These are phyloP conservation scores for Drosophila maculinotata DNA, from an alignment of 2,888 invertebrate species.

Conservation along the genomic window DNA sequence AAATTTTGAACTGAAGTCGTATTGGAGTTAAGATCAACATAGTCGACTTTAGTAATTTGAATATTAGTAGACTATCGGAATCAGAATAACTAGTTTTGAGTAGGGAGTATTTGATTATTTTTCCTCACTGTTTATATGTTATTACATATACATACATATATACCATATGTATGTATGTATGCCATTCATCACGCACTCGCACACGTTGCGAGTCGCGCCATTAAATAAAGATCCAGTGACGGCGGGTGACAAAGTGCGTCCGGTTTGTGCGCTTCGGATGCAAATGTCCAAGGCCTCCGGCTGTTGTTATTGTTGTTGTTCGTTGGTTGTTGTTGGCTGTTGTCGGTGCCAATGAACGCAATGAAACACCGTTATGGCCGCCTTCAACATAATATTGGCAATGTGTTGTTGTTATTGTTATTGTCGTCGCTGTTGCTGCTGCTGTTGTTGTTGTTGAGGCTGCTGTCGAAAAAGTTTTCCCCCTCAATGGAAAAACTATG, in stretches of 20 bases:
- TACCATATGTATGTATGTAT: no score
- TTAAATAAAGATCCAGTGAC: slow-evolving; percentile 73
- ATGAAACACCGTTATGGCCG: slow-evolving; percentile 57
- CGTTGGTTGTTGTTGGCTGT: slow-evolving; percentile 3
- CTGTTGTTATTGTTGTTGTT: slow-evolving; percentile 30
- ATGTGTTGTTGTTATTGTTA: no score
- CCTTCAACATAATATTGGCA: slow-evolving; percentile 67
- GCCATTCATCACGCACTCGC: slow-evolving; percentile 58
- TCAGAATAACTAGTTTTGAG: no score
- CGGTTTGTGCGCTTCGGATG: slow-evolving; percentile 75
- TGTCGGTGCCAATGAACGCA: slow-evolving; percentile 63
- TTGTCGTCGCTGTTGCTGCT: slow-evolving; percentile 24
- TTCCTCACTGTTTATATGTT: no score
- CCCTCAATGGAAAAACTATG: slow-evolving; percentile 48
- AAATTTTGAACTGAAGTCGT: no score
- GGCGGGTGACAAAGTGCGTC: slow-evolving; percentile 78
- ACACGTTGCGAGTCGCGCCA: slow-evolving; percentile 53
- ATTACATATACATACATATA: no score
- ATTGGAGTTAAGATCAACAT: no score
- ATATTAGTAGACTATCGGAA: no score
- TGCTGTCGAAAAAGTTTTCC: slow-evolving; percentile 52
- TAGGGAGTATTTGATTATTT: no score
- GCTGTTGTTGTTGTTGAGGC: slow-evolving; percentile 19
- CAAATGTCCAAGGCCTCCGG: slow-evolving; percentile 68
- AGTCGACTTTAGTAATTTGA: no score